phyloP scores from a whole-genome alignment of 2,797 vertebrate genomes.

The Rhabdomys pumilio region DNA sequence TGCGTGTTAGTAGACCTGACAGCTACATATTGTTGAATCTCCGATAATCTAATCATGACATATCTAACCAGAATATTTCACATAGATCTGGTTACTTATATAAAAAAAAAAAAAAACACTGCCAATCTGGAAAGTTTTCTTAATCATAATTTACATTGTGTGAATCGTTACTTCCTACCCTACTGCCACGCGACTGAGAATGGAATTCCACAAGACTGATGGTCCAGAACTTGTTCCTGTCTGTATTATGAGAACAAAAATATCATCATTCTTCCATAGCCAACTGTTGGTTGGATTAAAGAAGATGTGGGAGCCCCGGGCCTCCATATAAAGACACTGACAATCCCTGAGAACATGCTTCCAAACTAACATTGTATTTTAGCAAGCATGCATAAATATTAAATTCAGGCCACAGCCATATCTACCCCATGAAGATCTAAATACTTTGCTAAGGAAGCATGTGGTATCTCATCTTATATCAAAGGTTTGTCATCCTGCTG shows the following conservation, averaged over 20 bases:
- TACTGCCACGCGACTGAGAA: neutral
- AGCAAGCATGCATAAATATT: neutral
- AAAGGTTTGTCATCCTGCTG: neutral
- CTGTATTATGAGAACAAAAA: neutral
- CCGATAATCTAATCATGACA: neutral
- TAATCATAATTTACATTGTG: neutral
- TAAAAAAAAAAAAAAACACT: neutral
- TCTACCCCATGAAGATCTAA: neutral
- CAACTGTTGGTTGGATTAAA: neutral
- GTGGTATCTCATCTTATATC: neutral
- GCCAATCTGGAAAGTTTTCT: neutral
- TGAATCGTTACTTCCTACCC: neutral
- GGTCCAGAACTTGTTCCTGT: neutral
- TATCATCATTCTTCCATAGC: neutral
- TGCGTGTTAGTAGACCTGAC: fast-evolving
- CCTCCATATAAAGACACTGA: neutral
- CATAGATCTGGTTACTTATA: neutral
- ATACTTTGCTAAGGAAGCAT: neutral
- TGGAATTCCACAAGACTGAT: neutral
- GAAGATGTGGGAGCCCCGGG: fast-evolving
- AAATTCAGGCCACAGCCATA: neutral
- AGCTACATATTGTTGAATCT: neutral
- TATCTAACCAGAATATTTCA: neutral
- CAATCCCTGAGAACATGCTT: neutral
- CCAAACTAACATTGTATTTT: neutral